Percentiles rank a stretch among this genome's conserved stretches.
Evolutionary conservation across 2,888 invertebrate species (phyloP).

Genomic region (Sphinx pinastri): DNA sequence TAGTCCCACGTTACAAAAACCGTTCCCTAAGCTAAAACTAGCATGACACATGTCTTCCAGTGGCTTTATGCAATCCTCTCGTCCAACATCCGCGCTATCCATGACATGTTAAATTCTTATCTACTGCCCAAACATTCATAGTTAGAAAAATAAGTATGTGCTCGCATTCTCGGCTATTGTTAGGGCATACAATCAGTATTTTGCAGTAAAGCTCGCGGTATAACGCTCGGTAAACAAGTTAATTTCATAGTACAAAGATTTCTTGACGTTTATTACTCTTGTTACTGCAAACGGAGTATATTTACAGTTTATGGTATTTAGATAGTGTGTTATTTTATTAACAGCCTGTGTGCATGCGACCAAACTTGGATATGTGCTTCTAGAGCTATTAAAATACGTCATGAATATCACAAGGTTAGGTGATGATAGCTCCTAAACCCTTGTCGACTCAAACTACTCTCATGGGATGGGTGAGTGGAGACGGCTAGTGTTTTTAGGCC

Average conservation of each 20-base stretch:
- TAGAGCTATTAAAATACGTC: too few species aligned
- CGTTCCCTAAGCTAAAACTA: conserved; percentile 45
- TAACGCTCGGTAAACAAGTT: conserved; percentile 46
- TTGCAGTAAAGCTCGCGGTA: conserved; percentile 39
- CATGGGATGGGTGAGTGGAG: not conserved
- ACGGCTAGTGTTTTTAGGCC: not conserved
- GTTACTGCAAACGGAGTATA: conserved; percentile 36
- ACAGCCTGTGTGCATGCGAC: not conserved
- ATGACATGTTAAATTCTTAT: conserved; percentile 51
- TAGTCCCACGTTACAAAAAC: conserved; percentile 49
- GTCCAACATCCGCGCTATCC: conserved; percentile 49
- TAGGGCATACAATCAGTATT: conserved; percentile 47
- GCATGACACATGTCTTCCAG: conserved; percentile 68
- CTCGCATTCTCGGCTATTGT: conserved; percentile 38
- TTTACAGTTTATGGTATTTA: not conserved
- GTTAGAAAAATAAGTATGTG: conserved; percentile 31
- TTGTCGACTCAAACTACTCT: not conserved
- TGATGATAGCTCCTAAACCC: not conserved
- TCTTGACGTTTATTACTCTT: conserved; percentile 46
- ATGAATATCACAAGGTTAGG: not conserved
- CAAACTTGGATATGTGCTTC: too few species aligned
- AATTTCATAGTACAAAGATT: conserved; percentile 47
- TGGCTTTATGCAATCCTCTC: conserved; percentile 61
- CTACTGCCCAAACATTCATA: conserved; percentile 32
- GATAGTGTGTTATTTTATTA: not conserved